Evolutionary conservation across 1,140 invertebrate species (phyloP).

Genomic region (Drosophila murphyi): DNA sequence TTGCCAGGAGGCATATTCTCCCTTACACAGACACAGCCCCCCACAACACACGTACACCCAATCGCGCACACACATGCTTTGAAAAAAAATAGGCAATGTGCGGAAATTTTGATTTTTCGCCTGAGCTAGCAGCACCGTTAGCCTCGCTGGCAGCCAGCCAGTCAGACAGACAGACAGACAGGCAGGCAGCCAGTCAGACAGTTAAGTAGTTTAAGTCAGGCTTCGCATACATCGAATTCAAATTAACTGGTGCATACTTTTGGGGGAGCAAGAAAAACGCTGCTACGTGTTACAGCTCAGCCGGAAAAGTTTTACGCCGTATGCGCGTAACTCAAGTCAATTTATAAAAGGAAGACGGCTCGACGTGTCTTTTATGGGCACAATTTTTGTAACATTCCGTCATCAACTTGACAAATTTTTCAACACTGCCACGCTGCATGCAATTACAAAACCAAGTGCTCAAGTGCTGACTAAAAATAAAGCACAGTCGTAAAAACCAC

Average conservation of each 20-base stretch:
- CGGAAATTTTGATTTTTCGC: constrained; percentile 83
- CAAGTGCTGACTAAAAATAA: constrained; percentile 26
- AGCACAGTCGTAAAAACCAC: constrained; percentile 50
- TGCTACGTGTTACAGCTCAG: constrained; percentile 61
- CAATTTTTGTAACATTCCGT: constrained; percentile 71
- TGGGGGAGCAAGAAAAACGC: constrained; percentile 55
- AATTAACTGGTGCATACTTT: constrained; percentile 78
- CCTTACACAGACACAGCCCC: not conserved
- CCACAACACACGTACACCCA: not conserved
- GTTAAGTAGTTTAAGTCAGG: constrained; percentile 56
- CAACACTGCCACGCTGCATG: constrained; percentile 50
- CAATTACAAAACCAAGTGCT: constrained; percentile 77
- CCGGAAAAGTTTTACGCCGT: constrained; percentile 49
- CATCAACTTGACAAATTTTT: constrained; percentile 79
- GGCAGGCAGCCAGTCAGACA: constrained; percentile 1
- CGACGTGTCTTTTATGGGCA: constrained; percentile 54
- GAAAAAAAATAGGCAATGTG: constrained; percentile 75
- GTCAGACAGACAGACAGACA: not conserved
- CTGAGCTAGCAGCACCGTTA: constrained; percentile 63
- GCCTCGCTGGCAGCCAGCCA: constrained; percentile 19
- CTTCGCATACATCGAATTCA: constrained; percentile 60
- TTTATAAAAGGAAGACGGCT: constrained; percentile 28
- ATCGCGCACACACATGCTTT: constrained; percentile 38
- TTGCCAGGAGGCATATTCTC: constrained; percentile 20
- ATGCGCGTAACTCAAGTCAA: constrained; percentile 35